Conservation (phyloP, 1,140 invertebrate species). For the Anthonomus grandis region DNA sequence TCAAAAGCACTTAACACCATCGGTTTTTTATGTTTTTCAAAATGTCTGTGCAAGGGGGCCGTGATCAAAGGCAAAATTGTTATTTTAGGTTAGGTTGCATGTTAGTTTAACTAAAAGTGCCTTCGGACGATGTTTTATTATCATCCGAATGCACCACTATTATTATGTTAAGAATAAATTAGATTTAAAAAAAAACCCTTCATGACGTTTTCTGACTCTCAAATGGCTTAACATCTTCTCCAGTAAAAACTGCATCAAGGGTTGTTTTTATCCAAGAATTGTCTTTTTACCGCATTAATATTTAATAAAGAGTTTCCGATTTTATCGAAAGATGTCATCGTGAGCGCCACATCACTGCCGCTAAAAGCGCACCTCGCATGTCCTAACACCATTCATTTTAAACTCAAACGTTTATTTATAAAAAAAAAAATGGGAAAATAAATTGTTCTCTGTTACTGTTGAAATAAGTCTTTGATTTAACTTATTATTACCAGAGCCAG, state of each 20-base stretch:
- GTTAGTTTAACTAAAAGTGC: not conserved
- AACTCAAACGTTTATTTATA: conserved; percentile 25
- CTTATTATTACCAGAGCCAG: not conserved
- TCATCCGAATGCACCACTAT: no score
- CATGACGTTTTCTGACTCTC: conserved; percentile 24
- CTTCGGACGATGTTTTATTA: not conserved
- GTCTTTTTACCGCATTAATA: conserved; percentile 9
- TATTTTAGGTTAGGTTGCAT: not conserved
- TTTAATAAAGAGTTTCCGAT: not conserved
- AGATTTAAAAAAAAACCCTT: conserved; percentile 23
- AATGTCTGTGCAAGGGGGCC: no score
- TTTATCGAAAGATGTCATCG: conserved; percentile 16
- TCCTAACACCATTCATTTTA: conserved; percentile 35
- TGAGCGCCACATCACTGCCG: conserved; percentile 43
- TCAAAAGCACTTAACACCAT: not conserved
- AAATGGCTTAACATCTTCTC: conserved; percentile 24
- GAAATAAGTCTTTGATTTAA: conserved; percentile 15
- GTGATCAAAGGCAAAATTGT: no score
- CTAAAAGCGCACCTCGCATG: conserved; percentile 41
- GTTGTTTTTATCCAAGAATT: conserved; percentile 14
- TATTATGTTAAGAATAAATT: no score
- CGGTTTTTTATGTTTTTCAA: not conserved
- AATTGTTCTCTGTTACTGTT: conserved; percentile 44
- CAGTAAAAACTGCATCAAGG: conserved; percentile 3
- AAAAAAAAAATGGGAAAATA: conserved; percentile 30